Percentiles rank a stretch among this genome's conserved stretches.
Conservation (phyloP, 2,113 vertebrate species). For the Gadus macrocephalus region DNA sequence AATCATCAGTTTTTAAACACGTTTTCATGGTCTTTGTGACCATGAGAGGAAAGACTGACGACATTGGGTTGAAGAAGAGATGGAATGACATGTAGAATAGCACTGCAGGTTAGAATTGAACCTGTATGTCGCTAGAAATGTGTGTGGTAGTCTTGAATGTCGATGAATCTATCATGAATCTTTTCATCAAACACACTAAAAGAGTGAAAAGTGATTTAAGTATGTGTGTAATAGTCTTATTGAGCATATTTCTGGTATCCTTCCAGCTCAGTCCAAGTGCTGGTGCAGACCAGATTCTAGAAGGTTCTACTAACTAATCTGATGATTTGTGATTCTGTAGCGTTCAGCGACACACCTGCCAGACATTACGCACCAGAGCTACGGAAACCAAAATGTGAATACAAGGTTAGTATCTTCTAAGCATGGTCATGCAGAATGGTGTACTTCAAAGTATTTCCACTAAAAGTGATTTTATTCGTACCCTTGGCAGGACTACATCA, state of each 20-base stretch:
- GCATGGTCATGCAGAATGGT: not conserved
- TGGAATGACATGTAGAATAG: not conserved
- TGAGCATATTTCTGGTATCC: too few species aligned
- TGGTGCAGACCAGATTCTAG: too few species aligned
- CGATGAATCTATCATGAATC: too few species aligned
- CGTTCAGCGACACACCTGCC: conserved; percentile 67
- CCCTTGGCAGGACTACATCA: conserved; percentile 77
- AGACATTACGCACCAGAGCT: conserved; percentile 85
- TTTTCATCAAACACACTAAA: too few species aligned
- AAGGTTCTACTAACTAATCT: not conserved
- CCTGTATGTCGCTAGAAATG: too few species aligned
- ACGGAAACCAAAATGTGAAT: conserved; percentile 84
- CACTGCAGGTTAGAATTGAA: too few species aligned
- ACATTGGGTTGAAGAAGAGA: too few species aligned
- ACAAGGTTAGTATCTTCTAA: conserved; percentile 73
- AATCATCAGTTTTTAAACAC: not conserved
- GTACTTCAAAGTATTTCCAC: not conserved
- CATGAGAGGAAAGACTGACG: too few species aligned
- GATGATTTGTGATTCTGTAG: conserved; percentile 56
- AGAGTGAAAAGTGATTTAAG: too few species aligned
- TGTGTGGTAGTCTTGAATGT: too few species aligned
- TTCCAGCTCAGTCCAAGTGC: too few species aligned
- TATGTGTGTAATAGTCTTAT: too few species aligned
- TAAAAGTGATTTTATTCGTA: not conserved
- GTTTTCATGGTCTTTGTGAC: not conserved